Percentiles rank a stretch among this genome's conserved stretches.
Conservation (phyloP, 2,888 invertebrate genomes). For the Octonoba sinensis region DNA sequence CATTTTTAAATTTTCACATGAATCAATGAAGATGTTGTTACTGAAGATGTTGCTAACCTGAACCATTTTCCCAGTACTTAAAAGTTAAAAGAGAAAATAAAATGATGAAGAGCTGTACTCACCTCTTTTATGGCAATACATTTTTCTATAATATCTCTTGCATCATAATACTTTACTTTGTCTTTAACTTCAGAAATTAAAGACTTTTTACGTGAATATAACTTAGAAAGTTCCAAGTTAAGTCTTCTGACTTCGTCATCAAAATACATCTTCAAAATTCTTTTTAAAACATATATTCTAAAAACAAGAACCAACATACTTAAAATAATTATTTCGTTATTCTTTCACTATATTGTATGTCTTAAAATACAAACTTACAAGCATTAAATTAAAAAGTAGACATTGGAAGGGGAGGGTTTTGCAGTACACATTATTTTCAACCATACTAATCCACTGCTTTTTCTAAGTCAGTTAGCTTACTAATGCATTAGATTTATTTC, state of each 20-base stretch:
- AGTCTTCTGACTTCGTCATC: constrained; percentile 30
- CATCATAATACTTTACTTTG: constrained; percentile 31
- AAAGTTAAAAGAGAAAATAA: background rate
- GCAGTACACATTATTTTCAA: too few species aligned
- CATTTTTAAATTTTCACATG: too few species aligned
- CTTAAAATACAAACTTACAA: too few species aligned
- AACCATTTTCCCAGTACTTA: background rate
- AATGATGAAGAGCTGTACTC: background rate
- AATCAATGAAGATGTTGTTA: too few species aligned
- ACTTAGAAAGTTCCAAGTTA: constrained; percentile 6
- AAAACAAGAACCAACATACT: constrained; percentile 2
- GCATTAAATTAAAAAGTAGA: too few species aligned
- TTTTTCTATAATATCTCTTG: constrained; percentile 50
- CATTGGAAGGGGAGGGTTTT: too few species aligned
- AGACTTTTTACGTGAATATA: constrained; percentile 23
- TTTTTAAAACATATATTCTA: constrained; percentile 34
- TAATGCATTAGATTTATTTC: too few species aligned
- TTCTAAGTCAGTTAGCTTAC: too few species aligned
- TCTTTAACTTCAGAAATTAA: constrained; percentile 40
- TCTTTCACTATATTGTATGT: too few species aligned
- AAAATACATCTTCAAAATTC: constrained; percentile 40
- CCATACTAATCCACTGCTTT: too few species aligned
- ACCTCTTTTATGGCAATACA: constrained; percentile 12
- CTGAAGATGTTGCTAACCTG: too few species aligned
- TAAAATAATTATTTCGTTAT: too few species aligned